Percentiles rank a stretch among this genome's conserved stretches.
phyloP scores from a whole-genome alignment of 2,888 invertebrate genomes.

The Epistrophe grossulariae region DNA sequence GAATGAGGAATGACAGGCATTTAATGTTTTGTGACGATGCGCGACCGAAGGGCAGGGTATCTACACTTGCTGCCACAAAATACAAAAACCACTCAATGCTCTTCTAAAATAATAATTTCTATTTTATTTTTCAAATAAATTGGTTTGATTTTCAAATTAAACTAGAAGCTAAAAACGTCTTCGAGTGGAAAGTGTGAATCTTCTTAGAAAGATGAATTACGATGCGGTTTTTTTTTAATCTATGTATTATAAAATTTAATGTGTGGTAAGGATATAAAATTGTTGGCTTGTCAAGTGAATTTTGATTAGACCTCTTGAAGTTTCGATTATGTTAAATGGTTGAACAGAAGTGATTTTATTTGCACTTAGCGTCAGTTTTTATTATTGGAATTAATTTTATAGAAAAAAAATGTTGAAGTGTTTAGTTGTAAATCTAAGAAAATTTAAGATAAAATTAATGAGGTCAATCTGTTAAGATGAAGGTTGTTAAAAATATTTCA shows the following conservation, averaged over 20 bases:
- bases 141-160: neutral
- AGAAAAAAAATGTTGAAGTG: neutral
- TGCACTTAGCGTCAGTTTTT: neutral
- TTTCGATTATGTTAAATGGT: neutral
- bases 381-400: neutral
- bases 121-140: neutral
- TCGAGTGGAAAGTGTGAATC: neutral
- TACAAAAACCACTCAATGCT: neutral
- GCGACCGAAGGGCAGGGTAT: neutral
- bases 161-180: neutral
- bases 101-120: neutral
- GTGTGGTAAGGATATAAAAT: neutral
- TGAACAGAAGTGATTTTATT: neutral
- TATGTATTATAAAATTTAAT: neutral
- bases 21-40: neutral
- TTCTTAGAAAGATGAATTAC: neutral
- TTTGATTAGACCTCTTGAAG: neutral
- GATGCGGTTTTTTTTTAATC: conserved; percentile 1
- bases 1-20: neutral
- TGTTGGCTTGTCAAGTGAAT: neutral
- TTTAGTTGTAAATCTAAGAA: neutral
- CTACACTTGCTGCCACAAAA: neutral
- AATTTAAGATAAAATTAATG: neutral
- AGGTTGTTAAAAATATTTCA: neutral
- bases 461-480: neutral